These are phyloP conservation scores for Pterostichus madidus DNA, from an alignment of 2,888 invertebrate species.

Conservation along the genomic window DNA sequence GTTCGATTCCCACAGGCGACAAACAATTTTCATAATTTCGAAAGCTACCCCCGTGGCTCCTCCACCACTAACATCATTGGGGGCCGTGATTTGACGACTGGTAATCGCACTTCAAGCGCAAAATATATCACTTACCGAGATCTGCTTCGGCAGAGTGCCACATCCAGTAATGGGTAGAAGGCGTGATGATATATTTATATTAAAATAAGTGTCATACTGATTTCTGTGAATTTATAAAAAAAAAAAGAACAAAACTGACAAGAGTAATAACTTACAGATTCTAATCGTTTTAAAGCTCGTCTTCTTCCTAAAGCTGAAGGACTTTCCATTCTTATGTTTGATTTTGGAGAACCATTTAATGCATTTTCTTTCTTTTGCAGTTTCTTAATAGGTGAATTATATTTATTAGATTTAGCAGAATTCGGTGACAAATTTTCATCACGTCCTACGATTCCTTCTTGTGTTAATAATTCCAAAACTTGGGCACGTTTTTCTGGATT, in stretches of 20 bases:
- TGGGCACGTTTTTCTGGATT: conserved; percentile 73
- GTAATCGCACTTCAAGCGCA: no score
- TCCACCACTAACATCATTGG: no score
- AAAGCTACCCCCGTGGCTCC: no score
- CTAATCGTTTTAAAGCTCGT: conserved; percentile 71
- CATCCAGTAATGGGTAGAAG: no score
- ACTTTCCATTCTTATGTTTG: conserved; percentile 72
- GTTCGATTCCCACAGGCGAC: no score
- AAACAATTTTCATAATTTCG: no score
- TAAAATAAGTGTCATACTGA: no score
- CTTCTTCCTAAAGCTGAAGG: conserved; percentile 74
- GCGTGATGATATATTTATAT: no score
- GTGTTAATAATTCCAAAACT: conserved; percentile 71
- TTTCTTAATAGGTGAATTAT: conserved; percentile 35
- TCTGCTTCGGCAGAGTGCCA: no score
- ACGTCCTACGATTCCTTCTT: conserved; percentile 71
- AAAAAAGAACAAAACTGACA: neutral
- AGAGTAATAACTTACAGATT: conserved; percentile 64
- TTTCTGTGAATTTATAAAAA: no score
- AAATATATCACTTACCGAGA: no score
- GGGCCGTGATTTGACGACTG: no score
- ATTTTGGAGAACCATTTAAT: conserved; percentile 67
- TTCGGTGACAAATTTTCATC: conserved; percentile 44
- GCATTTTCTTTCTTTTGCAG: conserved; percentile 48
- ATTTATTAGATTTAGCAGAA: conserved; percentile 6